Evolutionary conservation across 2,113 vertebrate species (phyloP).

Genomic region (Eolophus roseicapilla): DNA sequence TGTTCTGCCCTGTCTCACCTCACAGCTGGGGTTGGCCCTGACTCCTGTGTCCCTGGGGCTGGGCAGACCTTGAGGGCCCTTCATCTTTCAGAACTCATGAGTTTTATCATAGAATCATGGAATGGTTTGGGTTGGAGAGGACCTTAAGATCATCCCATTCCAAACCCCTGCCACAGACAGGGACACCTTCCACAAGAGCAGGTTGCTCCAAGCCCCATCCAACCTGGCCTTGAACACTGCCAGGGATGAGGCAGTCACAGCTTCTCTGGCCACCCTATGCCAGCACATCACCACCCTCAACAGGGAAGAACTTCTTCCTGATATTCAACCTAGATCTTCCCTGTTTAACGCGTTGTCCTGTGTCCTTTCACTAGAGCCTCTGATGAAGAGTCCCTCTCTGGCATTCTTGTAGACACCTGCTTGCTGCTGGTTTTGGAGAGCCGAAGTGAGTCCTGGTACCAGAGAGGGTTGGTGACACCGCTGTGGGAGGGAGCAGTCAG

Average conservation of each 20-base stretch:
- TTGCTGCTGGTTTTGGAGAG: background rate
- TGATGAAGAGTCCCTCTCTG: background rate
- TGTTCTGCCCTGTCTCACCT: background rate
- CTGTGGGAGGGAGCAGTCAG: background rate
- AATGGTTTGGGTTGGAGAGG: background rate
- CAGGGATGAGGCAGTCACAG: background rate
- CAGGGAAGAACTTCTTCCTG: background rate
- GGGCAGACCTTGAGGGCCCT: background rate
- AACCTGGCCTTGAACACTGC: background rate
- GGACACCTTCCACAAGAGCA: background rate
- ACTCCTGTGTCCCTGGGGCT: fast-evolving
- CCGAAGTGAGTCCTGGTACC: fast-evolving
- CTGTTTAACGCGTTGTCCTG: background rate
- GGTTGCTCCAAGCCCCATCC: background rate
- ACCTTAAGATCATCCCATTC: background rate
- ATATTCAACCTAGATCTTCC: background rate
- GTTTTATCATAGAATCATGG: background rate
- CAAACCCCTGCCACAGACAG: background rate
- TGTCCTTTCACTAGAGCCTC: background rate
- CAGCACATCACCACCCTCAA: background rate
- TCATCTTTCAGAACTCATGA: background rate
- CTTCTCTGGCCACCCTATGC: background rate
- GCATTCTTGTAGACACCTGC: background rate
- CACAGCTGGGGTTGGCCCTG: fast-evolving
- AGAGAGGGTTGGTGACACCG: background rate